These are phyloP conservation scores for Argyra leucocephala DNA, from an alignment of 2,888 invertebrate genomes.

Conservation along the genomic window DNA sequence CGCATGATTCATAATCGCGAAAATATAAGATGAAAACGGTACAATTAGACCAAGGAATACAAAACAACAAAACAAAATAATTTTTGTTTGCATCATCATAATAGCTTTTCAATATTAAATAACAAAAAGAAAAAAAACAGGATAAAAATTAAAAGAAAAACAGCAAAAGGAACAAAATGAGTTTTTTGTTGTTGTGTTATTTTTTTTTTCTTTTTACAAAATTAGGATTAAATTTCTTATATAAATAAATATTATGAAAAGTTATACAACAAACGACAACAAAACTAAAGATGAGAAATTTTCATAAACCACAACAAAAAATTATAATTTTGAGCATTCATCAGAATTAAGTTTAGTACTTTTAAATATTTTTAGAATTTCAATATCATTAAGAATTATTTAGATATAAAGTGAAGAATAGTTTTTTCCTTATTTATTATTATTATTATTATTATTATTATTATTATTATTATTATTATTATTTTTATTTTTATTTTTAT, in stretches of 20 bases:
- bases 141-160: not conserved
- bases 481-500: no score
- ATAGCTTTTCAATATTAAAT: not conserved
- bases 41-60: not conserved
- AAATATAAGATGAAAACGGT: not conserved
- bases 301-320: no score
- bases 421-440: no score
- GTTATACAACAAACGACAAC: not conserved
- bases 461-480: no score
- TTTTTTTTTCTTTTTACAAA: not conserved
- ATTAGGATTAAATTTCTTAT: not conserved
- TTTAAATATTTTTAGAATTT: no score
- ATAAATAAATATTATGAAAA: slow-evolving; percentile 6
- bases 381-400: no score
- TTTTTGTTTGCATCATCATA: not conserved
- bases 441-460: no score
- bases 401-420: no score
- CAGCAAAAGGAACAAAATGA: not conserved
- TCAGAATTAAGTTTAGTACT: no score
- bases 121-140: not conserved
- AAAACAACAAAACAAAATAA: not conserved
- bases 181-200: not conserved
- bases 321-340: no score
- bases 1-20: not conserved
- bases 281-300: no score